Percentiles rank a stretch among this genome's conserved stretches.
Evolutionary conservation across 2,113 vertebrate genomes (phyloP).

Genomic region (Phocoena phocoena): DNA sequence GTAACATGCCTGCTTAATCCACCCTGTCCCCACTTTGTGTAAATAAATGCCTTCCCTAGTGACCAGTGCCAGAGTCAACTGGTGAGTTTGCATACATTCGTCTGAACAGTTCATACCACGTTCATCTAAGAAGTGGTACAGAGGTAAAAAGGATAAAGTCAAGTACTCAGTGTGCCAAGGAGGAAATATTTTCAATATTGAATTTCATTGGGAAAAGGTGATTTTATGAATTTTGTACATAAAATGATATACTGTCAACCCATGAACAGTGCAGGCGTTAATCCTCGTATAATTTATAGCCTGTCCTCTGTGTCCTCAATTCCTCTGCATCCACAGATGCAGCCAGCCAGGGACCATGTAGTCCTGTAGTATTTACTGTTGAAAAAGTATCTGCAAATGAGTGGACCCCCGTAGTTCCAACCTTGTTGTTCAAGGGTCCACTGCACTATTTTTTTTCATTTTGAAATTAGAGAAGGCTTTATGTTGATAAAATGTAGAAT

Average conservation of each 20-base stretch:
- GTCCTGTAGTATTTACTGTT: not conserved
- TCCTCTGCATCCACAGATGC: not conserved
- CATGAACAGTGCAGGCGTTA: not conserved
- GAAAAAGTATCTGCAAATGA: not conserved
- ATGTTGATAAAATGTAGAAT: not conserved
- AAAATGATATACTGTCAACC: not conserved
- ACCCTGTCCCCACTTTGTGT: not conserved
- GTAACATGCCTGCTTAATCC: too few species aligned
- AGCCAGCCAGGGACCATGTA: not conserved
- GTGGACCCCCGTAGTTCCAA: not conserved
- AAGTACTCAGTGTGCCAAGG: not conserved
- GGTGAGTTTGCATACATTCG: not conserved
- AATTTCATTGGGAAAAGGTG: not conserved
- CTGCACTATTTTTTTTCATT: not conserved
- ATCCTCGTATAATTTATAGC: not conserved
- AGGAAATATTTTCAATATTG: not conserved
- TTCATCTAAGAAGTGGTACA: not conserved
- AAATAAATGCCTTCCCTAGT: not conserved
- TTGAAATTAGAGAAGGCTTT: not conserved
- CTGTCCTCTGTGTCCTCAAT: not conserved
- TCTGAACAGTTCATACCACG: not conserved
- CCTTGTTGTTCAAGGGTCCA: not conserved
- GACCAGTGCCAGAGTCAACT: not conserved
- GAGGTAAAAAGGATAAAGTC: not conserved
- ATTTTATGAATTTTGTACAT: not conserved